A percentile compares a stretch with the other conserved stretches of the same genome.
Conservation (phyloP, 2,888 invertebrate species). For the Leptinotarsa tumamoca region DNA sequence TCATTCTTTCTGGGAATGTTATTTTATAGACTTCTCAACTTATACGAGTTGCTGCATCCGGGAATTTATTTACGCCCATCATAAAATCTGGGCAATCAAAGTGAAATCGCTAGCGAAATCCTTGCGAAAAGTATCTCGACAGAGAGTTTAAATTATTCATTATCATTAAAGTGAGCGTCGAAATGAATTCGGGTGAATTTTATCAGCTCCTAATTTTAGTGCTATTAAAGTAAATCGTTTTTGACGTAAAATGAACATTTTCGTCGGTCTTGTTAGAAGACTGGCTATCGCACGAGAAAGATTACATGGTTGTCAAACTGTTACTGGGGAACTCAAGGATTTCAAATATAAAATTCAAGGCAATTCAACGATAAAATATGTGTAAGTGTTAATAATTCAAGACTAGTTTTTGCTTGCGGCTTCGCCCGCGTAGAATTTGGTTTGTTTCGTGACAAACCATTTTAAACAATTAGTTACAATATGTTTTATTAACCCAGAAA, state of each 20-base stretch:
- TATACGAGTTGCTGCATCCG: neutral
- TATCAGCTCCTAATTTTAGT: conserved; percentile 43
- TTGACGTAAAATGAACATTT: conserved; percentile 36
- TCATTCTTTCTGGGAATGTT: neutral
- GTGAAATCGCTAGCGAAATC: neutral
- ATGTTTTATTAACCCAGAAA: too few species aligned
- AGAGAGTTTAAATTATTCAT: conserved; percentile 5
- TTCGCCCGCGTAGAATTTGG: too few species aligned
- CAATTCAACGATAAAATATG: too few species aligned
- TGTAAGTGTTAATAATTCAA: too few species aligned
- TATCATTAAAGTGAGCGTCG: conserved; percentile 10
- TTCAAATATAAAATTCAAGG: neutral
- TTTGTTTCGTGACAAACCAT: too few species aligned
- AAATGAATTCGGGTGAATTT: conserved; percentile 23
- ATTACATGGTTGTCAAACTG: conserved; percentile 7
- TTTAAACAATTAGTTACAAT: too few species aligned
- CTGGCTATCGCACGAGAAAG: neutral
- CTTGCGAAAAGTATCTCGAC: conserved; percentile 15
- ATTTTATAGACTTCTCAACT: neutral
- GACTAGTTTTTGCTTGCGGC: too few species aligned
- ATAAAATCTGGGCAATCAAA: conserved; percentile 14
- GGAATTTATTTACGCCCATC: neutral
- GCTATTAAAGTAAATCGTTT: conserved; percentile 42
- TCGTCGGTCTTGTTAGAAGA: conserved; percentile 33
- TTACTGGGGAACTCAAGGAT: neutral